A percentile compares a stretch with the other conserved stretches of the same genome.
These are phyloP conservation scores for Melanerpes formicivorus DNA, from an alignment of 2,113 vertebrate species.

Conservation along the genomic window DNA sequence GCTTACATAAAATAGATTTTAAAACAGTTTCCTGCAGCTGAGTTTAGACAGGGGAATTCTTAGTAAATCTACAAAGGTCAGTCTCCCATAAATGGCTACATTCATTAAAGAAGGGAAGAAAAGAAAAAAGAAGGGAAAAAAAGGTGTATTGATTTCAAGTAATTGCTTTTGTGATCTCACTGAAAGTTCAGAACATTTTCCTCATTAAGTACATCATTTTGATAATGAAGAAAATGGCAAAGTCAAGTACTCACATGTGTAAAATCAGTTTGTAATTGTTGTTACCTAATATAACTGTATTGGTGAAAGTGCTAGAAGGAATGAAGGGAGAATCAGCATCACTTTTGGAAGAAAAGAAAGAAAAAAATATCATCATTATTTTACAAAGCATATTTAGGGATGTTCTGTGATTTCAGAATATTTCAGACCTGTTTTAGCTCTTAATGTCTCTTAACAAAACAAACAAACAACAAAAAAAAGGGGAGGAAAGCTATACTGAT, in stretches of 20 bases:
- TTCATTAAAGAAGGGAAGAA: background rate
- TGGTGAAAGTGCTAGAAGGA: background rate
- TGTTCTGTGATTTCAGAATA: background rate
- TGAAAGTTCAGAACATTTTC: background rate
- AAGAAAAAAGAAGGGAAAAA: no score
- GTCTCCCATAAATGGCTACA: background rate
- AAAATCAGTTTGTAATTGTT: background rate
- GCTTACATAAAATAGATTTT: background rate
- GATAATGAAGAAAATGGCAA: background rate
- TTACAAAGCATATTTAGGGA: background rate
- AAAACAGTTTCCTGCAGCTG: conserved; percentile 4
- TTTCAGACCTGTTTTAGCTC: background rate
- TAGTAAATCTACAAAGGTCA: background rate
- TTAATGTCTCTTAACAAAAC: background rate
- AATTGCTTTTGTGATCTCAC: background rate
- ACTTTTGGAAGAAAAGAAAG: background rate
- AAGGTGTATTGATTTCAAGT: background rate
- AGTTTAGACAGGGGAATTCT: background rate
- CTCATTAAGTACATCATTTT: background rate
- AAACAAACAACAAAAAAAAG: background rate
- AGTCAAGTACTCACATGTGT: background rate
- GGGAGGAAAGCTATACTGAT: background rate
- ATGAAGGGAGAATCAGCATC: background rate
- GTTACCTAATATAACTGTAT: background rate
- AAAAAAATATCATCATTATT: background rate